Evolutionary conservation across 1,140 invertebrate species (phyloP), one percentile per base, ranked within the genome.

Genomic region (Coptotermes formosanus): DNA sequence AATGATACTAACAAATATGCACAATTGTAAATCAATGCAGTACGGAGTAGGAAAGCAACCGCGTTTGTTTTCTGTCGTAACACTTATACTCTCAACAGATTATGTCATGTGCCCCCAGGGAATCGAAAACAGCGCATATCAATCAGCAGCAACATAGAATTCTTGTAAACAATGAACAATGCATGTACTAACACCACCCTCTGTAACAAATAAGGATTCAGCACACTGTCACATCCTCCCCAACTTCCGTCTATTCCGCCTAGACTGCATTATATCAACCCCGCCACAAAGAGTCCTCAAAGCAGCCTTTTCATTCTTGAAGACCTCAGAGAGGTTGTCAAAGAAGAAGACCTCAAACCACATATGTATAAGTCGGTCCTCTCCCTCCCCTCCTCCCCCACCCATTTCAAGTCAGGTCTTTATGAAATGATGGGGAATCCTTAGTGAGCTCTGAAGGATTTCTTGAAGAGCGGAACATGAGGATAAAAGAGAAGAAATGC

Each of bases 281-380:
- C 25, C 64, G 4, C n/a, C n/a, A 75, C n/a, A 75, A 75, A 75
- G 64, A 75, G 64, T 75, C 6, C n/a, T 75, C 64, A 75, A 75
- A 25, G 25, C n/a, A 30, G 64, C n/a, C 64, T 11, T 25, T 75
- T 75, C 64, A 30, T 75, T 75, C 64, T 75, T 75, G 25, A 16
- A 30, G n/a, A 30, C 64, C n/a, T 75, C 9, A 30, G 64, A 75
- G 25, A 30, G 64, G n/a, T 30, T 75, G 64, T 75, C 64, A 75
- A 75, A 75, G 64, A 75, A 75, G 64, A 75, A 75, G 64, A 30
- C 64, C 64, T 75, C 64, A 64, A 64, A 64, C 59, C 59, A 64
- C 59, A 75, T 75, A 75, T 30, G 64, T 75, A 75, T 75, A 75
- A 75, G 64, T 75, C 64, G 8, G n/a, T 25, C n/a, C 38, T 38